A percentile compares a stretch with the other conserved stretches of the same genome.
Conservation (phyloP, 2,113 vertebrate genomes). For the Microtus oregoni region DNA sequence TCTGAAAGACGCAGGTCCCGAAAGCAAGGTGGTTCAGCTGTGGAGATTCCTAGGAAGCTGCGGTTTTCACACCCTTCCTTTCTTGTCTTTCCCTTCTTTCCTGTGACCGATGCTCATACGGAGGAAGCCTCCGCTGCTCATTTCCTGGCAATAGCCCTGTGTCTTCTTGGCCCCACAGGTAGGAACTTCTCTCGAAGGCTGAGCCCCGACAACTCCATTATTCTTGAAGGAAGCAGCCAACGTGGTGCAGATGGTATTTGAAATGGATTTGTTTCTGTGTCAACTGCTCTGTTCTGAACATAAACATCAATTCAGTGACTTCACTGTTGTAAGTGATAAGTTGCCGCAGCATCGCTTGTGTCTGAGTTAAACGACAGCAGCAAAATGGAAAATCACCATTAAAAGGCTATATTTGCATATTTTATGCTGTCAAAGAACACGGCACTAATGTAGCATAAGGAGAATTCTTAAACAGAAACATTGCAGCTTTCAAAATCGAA, state of each 20-base stretch:
- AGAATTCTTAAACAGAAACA: constrained; percentile 86
- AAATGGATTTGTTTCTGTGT: constrained; percentile 77
- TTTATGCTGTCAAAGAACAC: constrained; percentile 83
- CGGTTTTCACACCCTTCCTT: background rate
- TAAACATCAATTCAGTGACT: constrained; percentile 80
- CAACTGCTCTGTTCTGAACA: constrained; percentile 74
- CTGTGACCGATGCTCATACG: background rate
- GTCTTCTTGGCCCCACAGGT: background rate
- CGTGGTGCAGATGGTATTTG: constrained; percentile 70
- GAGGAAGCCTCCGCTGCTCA: background rate
- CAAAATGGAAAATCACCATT: constrained; percentile 83
- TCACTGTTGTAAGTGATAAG: constrained; percentile 75
- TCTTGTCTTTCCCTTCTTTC: background rate
- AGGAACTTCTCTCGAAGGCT: constrained; percentile 27
- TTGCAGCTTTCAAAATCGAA: constrained; percentile 83
- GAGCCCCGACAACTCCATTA: background rate
- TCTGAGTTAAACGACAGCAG: constrained; percentile 79
- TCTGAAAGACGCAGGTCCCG: background rate
- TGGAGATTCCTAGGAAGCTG: background rate
- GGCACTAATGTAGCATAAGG: constrained; percentile 80
- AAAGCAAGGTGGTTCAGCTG: background rate
- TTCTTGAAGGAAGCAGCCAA: constrained; percentile 66
- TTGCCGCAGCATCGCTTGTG: constrained; percentile 78
- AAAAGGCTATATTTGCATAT: constrained; percentile 84
- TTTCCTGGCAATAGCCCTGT: background rate